Evolutionary conservation across 2,888 invertebrate genomes (phyloP), one percentile per base, ranked within the genome.

Genomic region (Aquatica leii): DNA sequence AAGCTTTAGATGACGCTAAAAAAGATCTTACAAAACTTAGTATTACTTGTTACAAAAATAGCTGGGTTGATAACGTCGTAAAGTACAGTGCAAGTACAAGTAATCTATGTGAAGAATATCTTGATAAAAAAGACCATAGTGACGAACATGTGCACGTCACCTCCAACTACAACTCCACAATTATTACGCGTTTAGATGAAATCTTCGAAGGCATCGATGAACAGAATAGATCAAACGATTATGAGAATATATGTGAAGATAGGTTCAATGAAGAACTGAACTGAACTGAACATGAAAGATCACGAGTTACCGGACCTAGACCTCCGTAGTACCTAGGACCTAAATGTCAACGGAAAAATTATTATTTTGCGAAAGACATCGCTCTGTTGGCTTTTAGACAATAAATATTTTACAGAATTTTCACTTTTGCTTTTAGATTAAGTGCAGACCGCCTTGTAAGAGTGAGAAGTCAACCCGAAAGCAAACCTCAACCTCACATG

Each of bases 1-100:
- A 15, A 15, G 46, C 46, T 46, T 46, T 46, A 17, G 9, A 46
- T 4, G 46, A 46, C 11, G 46, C 46, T 17, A 46, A 18, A 46
- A 15, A 15, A 5, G 46, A 46, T 40, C 40, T 40, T 12, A 4
- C 14, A 4, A 40, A 40, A 14, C 40, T 40, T 5, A 9, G 14
- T 9, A 40, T 40, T 40, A 40, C 3, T 40, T 40, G 4, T 40
- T 5, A 40, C 6, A 6, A 24, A 4, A 2, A 2, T 4, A 24
- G 24, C 24, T 24, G 24, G 24, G 6, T 24, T 4, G 24, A 24
- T 24, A 24, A 4, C 24, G 6, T n/a, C n/a, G n/a, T n/a, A n/a
- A n/a, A n/a, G n/a, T n/a, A n/a, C n/a, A n/a, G n/a, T n/a, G n/a
- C n/a, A n/a, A n/a, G n/a, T n/a, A n/a, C n/a, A n/a, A n/a, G n/a